A percentile compares a stretch with the other conserved stretches of the same genome.
Conservation (phyloP, 2,113 vertebrate species). For the Nycticebus coucang region DNA sequence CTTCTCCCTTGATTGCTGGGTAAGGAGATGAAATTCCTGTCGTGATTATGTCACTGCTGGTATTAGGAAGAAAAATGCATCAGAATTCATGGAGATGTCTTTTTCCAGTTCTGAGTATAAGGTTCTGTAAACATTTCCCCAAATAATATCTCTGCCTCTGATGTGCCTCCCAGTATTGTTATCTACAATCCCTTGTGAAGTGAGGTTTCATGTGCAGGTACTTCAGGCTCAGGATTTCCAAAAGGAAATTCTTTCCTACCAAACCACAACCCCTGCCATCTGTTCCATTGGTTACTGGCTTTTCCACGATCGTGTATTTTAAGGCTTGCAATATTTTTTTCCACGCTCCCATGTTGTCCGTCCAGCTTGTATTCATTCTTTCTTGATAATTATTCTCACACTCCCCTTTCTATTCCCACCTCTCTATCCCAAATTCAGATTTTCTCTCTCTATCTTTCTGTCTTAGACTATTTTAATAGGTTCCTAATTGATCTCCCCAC, state of each 20-base stretch:
- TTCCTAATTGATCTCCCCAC: slow-evolving; percentile 56
- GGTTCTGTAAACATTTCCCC: not conserved
- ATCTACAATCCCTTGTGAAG: not conserved
- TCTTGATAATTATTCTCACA: not conserved
- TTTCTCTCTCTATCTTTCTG: not conserved
- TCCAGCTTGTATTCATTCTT: not conserved
- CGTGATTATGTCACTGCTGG: not conserved
- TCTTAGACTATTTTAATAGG: slow-evolving; percentile 55
- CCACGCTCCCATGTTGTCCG: not conserved
- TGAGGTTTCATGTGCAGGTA: not conserved
- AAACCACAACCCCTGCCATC: not conserved
- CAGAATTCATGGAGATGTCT: not conserved
- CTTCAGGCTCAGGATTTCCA: not conserved
- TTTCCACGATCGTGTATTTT: not conserved
- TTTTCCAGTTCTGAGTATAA: slow-evolving; percentile 16
- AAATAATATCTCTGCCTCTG: not conserved
- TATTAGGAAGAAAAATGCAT: slow-evolving; percentile 31
- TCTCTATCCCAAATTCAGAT: not conserved
- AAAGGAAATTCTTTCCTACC: not conserved
- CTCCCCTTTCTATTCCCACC: not conserved
- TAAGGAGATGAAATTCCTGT: not conserved
- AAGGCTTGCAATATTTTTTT: not conserved
- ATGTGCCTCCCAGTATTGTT: not conserved
- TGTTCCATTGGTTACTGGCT: not conserved
- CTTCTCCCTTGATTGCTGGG: not conserved